Evolutionary conservation across 1,140 invertebrate genomes (phyloP).

Genomic region (Liolophura sinensis): DNA sequence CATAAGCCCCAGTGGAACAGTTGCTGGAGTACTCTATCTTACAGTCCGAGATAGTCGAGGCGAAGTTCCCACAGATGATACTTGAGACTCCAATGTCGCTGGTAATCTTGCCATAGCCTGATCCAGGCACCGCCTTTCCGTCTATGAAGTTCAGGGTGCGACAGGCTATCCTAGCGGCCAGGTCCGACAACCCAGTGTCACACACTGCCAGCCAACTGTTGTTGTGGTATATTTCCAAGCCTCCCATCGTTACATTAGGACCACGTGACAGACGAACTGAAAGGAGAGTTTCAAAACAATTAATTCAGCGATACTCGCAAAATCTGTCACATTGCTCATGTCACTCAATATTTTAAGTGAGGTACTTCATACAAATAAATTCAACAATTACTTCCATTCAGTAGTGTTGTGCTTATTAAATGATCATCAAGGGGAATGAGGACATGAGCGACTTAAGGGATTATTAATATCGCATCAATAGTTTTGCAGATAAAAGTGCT

Average conservation of each 20-base stretch:
- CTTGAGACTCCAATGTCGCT: constrained; percentile 18
- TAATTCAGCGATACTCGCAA: too few relatives aligned
- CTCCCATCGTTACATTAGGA: constrained; percentile 19
- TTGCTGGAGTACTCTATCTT: constrained; percentile 11
- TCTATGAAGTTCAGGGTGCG: constrained; percentile 32
- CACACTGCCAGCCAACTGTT: constrained; percentile 41
- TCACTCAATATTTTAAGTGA: constrained; percentile 19
- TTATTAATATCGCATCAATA: too few relatives aligned
- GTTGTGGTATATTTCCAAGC: constrained; percentile 32
- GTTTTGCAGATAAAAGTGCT: too few relatives aligned
- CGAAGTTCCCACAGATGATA: constrained; percentile 30
- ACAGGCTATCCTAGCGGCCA: constrained; percentile 34
- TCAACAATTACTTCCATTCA: background rate
- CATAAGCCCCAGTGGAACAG: constrained; percentile 28
- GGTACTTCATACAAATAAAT: constrained; percentile 5
- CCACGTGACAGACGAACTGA: constrained; percentile 2
- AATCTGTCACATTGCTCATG: constrained; percentile 1
- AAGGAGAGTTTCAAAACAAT: too few relatives aligned
- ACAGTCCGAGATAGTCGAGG: constrained; percentile 26
- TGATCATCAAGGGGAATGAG: too few relatives aligned
- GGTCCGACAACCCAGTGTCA: constrained; percentile 37
- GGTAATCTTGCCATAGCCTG: constrained; percentile 25
- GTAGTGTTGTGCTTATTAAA: background rate
- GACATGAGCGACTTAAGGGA: too few relatives aligned
- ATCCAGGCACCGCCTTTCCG: constrained; percentile 35